phyloP scores from a whole-genome alignment of 2,113 vertebrate species.

The Phycodurus eques region DNA sequence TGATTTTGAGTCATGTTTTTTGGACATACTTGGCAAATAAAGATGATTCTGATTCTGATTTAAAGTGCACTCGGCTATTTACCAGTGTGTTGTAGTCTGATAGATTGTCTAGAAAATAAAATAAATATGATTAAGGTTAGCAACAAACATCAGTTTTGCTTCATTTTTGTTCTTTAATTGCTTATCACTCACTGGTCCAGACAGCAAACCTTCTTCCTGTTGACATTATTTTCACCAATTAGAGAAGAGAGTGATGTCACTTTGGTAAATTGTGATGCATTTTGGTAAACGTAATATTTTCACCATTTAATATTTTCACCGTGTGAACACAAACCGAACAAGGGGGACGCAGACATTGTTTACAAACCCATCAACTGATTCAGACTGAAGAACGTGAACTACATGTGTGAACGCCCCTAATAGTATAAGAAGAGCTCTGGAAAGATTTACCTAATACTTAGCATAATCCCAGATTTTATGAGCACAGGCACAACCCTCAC shows the following conservation, averaged over 20 bases:
- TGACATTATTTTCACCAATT: too few relatives aligned
- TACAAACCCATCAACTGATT: not conserved
- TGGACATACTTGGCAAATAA: too few relatives aligned
- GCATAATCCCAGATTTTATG: not conserved
- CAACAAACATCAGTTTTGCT: not conserved
- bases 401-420: too few relatives aligned
- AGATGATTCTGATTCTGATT: too few relatives aligned
- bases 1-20: too few relatives aligned
- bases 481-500: not conserved
- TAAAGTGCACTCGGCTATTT: not conserved
- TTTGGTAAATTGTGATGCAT: too few relatives aligned
- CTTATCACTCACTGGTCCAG: not conserved
- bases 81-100: not conserved
- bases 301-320: too few relatives aligned
- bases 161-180: not conserved
- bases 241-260: too few relatives aligned
- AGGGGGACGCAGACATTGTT: too few relatives aligned
- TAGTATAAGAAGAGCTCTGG: not conserved
- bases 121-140: not conserved
- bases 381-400: not conserved
- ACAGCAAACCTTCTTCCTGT: too few relatives aligned
- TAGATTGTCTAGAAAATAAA: not conserved
- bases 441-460: not conserved
- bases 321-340: too few relatives aligned
- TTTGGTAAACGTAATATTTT: too few relatives aligned